phyloP scores from a whole-genome alignment of 2,888 invertebrate species.

The Lepidocyrtoides sp. region DNA sequence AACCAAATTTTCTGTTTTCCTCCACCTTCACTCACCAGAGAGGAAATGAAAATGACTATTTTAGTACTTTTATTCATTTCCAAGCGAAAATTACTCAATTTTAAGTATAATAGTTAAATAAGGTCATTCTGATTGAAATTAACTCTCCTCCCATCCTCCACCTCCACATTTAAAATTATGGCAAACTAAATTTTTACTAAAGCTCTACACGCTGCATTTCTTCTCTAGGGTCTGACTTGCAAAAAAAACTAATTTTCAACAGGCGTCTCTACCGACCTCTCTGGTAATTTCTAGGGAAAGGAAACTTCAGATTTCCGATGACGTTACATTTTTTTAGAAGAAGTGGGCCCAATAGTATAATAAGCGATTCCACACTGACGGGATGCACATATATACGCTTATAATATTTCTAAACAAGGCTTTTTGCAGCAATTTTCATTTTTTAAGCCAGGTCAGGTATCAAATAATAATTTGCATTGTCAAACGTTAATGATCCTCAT shows the following conservation, averaged over 20 bases:
- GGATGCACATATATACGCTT: too few relatives aligned
- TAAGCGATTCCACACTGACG: too few relatives aligned
- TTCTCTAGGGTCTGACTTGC: neutral
- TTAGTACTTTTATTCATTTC: constrained; percentile 5
- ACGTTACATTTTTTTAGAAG: too few relatives aligned
- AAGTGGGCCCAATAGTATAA: too few relatives aligned
- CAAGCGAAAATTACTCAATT: neutral
- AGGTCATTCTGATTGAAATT: constrained; percentile 20
- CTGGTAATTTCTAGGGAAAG: neutral
- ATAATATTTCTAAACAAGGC: constrained; percentile 22
- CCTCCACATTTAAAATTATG: too few relatives aligned
- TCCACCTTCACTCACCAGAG: neutral
- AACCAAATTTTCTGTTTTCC: neutral
- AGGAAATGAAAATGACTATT: constrained; percentile 20
- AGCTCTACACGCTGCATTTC: too few relatives aligned
- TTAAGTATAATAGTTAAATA: constrained; percentile 5
- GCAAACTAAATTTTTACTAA: too few relatives aligned
- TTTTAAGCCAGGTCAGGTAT: constrained; percentile 40
- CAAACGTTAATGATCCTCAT: too few relatives aligned
- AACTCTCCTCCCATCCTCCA: neutral
- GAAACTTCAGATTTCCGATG: too few relatives aligned
- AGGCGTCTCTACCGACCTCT: neutral
- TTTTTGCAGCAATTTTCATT: neutral
- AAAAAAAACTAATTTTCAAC: neutral
- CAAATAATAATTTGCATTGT: constrained; percentile 5